phyloP scores from a whole-genome alignment of 2,797 vertebrate genomes.

The Hypotaenidia okinawae region DNA sequence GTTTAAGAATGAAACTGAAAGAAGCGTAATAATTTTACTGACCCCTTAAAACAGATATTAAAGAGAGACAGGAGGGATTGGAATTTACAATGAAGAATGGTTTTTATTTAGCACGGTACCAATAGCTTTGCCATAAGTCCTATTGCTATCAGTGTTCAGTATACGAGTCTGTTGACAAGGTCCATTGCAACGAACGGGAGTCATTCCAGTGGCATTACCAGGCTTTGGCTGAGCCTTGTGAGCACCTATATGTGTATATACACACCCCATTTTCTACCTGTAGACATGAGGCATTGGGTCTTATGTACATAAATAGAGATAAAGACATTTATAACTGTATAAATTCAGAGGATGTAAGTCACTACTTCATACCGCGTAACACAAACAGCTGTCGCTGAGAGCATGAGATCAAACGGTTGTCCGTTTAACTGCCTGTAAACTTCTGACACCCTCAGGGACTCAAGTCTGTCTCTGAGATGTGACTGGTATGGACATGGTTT shows the following conservation, averaged over 20 bases:
- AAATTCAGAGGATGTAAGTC: not conserved
- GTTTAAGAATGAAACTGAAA: not conserved
- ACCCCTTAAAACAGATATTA: not conserved
- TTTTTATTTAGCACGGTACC: not conserved
- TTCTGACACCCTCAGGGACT: not conserved
- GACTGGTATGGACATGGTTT: not conserved
- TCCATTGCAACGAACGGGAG: not conserved
- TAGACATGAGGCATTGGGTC: accelerated
- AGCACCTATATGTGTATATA: not conserved
- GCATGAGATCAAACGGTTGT: not conserved
- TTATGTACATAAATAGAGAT: not conserved
- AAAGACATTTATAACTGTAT: not conserved
- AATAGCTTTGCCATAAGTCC: not conserved
- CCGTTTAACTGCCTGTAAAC: not conserved
- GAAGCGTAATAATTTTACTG: not conserved
- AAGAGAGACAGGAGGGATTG: not conserved
- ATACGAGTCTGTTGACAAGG: accelerated
- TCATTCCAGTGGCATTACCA: not conserved
- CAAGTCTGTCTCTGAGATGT: not conserved
- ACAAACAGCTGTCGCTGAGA: not conserved
- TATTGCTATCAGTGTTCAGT: not conserved
- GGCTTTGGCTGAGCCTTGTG: not conserved
- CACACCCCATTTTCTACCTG: not conserved
- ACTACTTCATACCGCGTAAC: not conserved
- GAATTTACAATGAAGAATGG: not conserved